Evolutionary conservation across 2,113 vertebrate genomes (phyloP), one percentile per base, ranked within the genome.

Genomic region (Halcyon malimbica): DNA sequence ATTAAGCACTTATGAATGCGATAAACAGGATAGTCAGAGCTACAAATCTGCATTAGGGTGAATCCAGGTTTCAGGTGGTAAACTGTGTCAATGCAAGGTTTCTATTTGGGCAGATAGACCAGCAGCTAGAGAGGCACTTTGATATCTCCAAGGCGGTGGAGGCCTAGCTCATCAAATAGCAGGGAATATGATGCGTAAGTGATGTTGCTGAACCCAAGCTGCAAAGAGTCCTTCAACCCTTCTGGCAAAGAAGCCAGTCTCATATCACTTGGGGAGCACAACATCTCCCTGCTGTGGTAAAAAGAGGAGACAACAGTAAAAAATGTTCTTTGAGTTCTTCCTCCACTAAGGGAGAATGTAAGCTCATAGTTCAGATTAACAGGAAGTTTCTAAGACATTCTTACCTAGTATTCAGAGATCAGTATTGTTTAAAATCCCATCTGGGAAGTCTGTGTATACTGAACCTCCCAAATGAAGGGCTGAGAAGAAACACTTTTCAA

Each of bases 71-170:
- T 70, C 64, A 50, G 73, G 26, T 54, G 59, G 50, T 59, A 91
- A 87, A 73, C 26, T n/a, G 41, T 50, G 6, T 28, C 50, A n/a
- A 18, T 13, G 9, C 2, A 5, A n/a, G 31, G 26, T 56, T 78
- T 75, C 20, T 62, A 23, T 29, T 83, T 9, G 0, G 4, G 39
- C 39, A 89, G 54, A 50, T 68, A 23, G 25, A 46, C 16, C 42
- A 79, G 75, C n/a, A 87, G 29, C 64, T 44, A 12, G 57, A 65
- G 53, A 76, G 23, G 41, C 53, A 9, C 51, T 76, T 77, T 12
- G 48, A 0, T 64, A 13, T 37, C 33, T 85, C 65, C 57, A 20
- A 6, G 4, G 73, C 26, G 33, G 74, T 0, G 0, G 74, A 54
- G 68, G 51, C 21, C n/a, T 65, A 50, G 42, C 44, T 86, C 62